Conservation (phyloP, 2,113 vertebrate species). For the Syngnathoides biaculeatus region DNA sequence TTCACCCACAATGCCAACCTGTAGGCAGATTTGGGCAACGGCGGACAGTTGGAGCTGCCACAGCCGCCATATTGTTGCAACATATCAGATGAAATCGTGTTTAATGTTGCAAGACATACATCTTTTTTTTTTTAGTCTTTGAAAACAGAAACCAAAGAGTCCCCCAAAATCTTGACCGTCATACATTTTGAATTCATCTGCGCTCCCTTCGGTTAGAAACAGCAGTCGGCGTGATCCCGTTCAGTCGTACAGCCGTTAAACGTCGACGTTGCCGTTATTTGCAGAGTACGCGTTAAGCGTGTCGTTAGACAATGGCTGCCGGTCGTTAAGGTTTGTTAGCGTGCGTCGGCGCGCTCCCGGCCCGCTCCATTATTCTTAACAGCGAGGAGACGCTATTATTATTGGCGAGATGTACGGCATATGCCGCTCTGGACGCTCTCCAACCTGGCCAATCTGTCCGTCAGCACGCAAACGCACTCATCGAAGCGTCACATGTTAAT, state of each 20-base stretch:
- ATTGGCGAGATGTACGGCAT: constrained; percentile 69
- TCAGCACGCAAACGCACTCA: constrained; percentile 18
- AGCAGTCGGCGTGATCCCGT: too few species aligned
- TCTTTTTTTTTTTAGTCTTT: too few species aligned
- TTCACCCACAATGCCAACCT: too few species aligned
- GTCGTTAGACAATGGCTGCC: not conserved
- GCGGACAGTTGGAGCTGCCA: too few species aligned
- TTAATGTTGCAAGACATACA: too few species aligned
- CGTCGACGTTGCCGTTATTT: not conserved
- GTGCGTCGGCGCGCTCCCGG: not conserved
- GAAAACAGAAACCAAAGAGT: too few species aligned
- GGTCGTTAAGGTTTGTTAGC: constrained; percentile 8
- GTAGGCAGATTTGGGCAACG: too few species aligned
- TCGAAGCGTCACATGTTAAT: constrained; percentile 38
- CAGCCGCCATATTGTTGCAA: too few species aligned
- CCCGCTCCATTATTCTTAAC: constrained; percentile 57
- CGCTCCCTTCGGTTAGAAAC: too few species aligned
- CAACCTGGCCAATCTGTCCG: constrained; percentile 46
- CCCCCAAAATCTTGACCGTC: too few species aligned
- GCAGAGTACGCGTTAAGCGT: not conserved
- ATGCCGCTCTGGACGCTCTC: constrained; percentile 70
- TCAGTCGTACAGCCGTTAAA: not conserved
- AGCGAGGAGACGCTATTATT: constrained; percentile 59
- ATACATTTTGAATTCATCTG: too few species aligned
- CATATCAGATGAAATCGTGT: too few species aligned